phyloP scores from a whole-genome alignment of 64 coral and sea anemone species.

The Astreopora myriophthalma region DNA sequence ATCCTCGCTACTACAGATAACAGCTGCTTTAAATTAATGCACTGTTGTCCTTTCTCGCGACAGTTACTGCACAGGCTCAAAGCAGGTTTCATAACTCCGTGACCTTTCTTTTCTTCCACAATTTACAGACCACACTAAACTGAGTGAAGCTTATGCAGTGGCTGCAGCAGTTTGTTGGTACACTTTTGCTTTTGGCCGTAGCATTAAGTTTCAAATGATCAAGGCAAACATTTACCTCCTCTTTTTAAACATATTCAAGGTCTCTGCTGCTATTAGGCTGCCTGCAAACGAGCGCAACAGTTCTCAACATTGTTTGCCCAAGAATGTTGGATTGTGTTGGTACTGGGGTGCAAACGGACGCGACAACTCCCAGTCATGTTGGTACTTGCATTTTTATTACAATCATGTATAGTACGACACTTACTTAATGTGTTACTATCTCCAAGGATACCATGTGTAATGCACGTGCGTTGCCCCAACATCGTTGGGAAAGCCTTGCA shows the following conservation, averaged over 20 bases:
- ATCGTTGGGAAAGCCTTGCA: no score
- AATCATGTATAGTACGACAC: no score
- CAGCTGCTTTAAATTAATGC: slow-evolving; percentile 70
- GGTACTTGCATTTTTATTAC: no score
- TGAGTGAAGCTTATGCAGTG: slow-evolving; percentile 28
- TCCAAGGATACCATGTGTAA: no score
- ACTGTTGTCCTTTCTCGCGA: slow-evolving; percentile 48
- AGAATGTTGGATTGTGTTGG: no score
- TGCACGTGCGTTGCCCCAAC: no score
- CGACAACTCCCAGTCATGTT: no score
- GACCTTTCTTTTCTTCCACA: slow-evolving; percentile 52
- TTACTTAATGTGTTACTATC: no score
- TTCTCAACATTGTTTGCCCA: no score
- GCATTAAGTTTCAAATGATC: slow-evolving; percentile 64
- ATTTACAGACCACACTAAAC: slow-evolving; percentile 46
- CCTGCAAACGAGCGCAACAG: no score
- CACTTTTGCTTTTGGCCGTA: slow-evolving; percentile 5
- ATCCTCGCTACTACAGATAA: slow-evolving; percentile 65
- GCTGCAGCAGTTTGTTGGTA: slow-evolving; percentile 27
- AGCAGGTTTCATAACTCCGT: slow-evolving; percentile 44
- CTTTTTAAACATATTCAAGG: slow-evolving; percentile 74
- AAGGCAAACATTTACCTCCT: slow-evolving; percentile 67
- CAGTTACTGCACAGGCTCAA: slow-evolving; percentile 59
- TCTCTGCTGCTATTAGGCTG: slow-evolving; percentile 61
- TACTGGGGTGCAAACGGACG: no score